These are phyloP conservation scores for Calameuta pallipes DNA, from an alignment of 2,888 invertebrate species.

Conservation along the genomic window DNA sequence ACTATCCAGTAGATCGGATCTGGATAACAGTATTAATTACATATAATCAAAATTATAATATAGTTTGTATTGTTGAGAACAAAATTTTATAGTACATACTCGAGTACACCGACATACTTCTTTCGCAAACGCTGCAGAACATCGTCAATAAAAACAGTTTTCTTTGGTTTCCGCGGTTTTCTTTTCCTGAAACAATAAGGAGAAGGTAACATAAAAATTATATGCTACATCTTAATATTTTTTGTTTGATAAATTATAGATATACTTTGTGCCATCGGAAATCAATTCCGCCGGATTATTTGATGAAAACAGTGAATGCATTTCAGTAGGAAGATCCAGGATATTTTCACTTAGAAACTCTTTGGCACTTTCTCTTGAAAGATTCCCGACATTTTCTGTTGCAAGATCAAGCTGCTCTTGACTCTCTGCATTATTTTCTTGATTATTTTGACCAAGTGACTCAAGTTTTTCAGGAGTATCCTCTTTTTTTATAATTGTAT, in stretches of 20 bases:
- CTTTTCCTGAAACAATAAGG: background rate
- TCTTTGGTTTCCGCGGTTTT: background rate
- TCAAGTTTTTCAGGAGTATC: background rate
- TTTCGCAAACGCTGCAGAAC: constrained; percentile 28
- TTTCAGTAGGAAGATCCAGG: background rate
- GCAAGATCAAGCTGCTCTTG: background rate
- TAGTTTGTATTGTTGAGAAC: background rate
- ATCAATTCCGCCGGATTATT: background rate
- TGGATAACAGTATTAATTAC: constrained; percentile 18
- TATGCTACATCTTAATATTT: background rate
- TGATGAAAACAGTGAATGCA: background rate
- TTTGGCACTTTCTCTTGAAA: background rate
- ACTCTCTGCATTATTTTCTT: background rate
- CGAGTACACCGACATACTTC: constrained; percentile 35
- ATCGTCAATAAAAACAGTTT: background rate
- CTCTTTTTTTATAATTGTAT: background rate
- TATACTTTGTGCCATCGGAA: background rate
- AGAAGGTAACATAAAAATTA: background rate
- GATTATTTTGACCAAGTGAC: background rate
- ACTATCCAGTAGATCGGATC: constrained; percentile 42
- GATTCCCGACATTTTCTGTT: no score
- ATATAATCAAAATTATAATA: background rate
- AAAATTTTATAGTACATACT: constrained; percentile 30
- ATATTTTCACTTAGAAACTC: background rate
- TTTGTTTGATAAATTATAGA: background rate